Percentiles rank a stretch among this genome's conserved stretches.
Conservation (phyloP, 2,888 invertebrate genomes). For the Seladonia tumulorum region DNA sequence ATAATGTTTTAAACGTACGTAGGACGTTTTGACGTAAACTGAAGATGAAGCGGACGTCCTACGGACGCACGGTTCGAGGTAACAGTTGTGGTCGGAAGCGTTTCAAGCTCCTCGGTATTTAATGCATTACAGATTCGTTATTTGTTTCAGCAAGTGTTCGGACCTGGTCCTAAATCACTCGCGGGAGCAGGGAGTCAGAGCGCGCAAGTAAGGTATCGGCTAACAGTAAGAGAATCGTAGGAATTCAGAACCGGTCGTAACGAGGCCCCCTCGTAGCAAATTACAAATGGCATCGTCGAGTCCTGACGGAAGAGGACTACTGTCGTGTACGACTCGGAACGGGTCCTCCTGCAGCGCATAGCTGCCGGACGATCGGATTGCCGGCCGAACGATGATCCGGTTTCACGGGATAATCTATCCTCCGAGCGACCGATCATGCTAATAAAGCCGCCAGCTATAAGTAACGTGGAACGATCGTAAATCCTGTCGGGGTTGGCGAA, state of each 20-base stretch:
- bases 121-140: not conserved
- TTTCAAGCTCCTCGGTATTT: not conserved
- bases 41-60: no score
- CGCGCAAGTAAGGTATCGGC: not conserved
- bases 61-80: not conserved
- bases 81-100: not conserved
- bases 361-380: slow-evolving; percentile 54
- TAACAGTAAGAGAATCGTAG: slow-evolving; percentile 3
- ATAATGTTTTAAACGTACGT: no score
- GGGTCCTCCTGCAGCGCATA: slow-evolving; percentile 38
- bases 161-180: not conserved
- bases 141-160: not conserved
- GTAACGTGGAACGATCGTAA: slow-evolving; percentile 70
- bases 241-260: slow-evolving; percentile 59
- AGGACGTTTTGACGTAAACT: no score
- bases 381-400: slow-evolving; percentile 65
- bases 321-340: slow-evolving; percentile 33
- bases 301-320: slow-evolving; percentile 59
- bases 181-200: not conserved
- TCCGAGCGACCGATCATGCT: slow-evolving; percentile 65
- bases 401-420: slow-evolving; percentile 67
- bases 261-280: slow-evolving; percentile 57
- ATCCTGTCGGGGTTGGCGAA: slow-evolving; percentile 60
- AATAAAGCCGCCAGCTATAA: slow-evolving; percentile 67
- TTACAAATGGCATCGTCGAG: slow-evolving; percentile 58